phyloP scores from a whole-genome alignment of 2,888 invertebrate genomes.

The Drosophila villosipedis region DNA sequence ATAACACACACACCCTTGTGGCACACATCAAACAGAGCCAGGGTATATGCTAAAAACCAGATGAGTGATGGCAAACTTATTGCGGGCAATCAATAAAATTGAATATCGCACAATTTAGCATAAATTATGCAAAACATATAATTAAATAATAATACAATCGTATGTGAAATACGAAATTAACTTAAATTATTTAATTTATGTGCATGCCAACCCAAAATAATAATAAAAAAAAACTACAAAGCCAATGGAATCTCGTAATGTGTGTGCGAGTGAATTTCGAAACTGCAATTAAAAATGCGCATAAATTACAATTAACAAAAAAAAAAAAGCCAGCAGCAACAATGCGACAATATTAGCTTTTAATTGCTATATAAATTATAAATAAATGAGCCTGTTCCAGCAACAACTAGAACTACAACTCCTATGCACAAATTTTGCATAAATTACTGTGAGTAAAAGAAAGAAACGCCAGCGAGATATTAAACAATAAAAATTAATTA shows the following conservation, averaged over 20 bases:
- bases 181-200: slow-evolving; percentile 77
- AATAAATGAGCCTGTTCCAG: slow-evolving; percentile 57
- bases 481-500: slow-evolving; percentile 74
- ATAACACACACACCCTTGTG: background rate
- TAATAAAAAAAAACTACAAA: slow-evolving; percentile 29
- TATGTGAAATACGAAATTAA: slow-evolving; percentile 63
- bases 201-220: slow-evolving; percentile 17
- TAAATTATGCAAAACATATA: slow-evolving; percentile 68
- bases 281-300: slow-evolving; percentile 70
- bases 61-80: slow-evolving; percentile 48
- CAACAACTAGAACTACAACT: slow-evolving; percentile 20
- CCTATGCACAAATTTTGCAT: slow-evolving; percentile 63
- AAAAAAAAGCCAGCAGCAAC: slow-evolving; percentile 7
- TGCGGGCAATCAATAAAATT: slow-evolving; percentile 34
- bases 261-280: slow-evolving; percentile 12
- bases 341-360: slow-evolving; percentile 71
- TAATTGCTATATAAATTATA: slow-evolving; percentile 77
- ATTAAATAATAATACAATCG: slow-evolving; percentile 75
- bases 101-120: slow-evolving; percentile 60
- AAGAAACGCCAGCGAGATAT: slow-evolving; percentile 1
- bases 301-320: slow-evolving; percentile 64
- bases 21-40: background rate
- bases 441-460: slow-evolving; percentile 46
- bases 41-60: slow-evolving; percentile 25
- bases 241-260: slow-evolving; percentile 37